phyloP scores from a whole-genome alignment of 2,888 invertebrate genomes.

The Sympetrum striolatum region DNA sequence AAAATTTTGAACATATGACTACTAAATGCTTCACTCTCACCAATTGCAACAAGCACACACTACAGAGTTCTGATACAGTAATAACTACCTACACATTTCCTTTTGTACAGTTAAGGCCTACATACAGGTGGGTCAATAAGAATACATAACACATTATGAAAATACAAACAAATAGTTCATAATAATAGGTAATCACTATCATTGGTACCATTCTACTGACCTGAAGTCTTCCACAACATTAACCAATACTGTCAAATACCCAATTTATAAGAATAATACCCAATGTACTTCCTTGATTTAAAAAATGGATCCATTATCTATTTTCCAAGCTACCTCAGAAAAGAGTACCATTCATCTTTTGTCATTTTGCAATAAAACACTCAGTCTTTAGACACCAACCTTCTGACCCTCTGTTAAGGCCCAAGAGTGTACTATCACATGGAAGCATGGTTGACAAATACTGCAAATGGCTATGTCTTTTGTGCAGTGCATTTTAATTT shows the following conservation, averaged over 20 bases:
- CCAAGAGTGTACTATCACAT: constrained; percentile 45
- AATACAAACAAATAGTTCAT: constrained; percentile 32
- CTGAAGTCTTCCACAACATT: constrained; percentile 41
- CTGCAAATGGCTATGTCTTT: constrained; percentile 45
- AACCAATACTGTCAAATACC: constrained; percentile 30
- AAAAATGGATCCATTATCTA: constrained; percentile 38
- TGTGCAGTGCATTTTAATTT: constrained; percentile 43
- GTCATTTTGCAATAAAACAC: constrained; percentile 42
- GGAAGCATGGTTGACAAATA: constrained; percentile 46
- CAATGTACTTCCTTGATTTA: constrained; percentile 39
- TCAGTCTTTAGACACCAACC: constrained; percentile 44
- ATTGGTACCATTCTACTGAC: constrained; percentile 28
- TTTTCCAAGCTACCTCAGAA: constrained; percentile 40
- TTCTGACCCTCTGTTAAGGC: constrained; percentile 45
- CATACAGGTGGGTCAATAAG: constrained; percentile 37
- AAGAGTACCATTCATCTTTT: constrained; percentile 25
- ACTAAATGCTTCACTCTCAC: constrained; percentile 40
- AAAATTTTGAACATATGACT: constrained; percentile 26
- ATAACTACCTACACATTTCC: constrained; percentile 24
- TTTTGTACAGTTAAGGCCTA: constrained; percentile 43
- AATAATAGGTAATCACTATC: constrained; percentile 38
- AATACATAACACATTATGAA: constrained; percentile 42
- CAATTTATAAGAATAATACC: constrained; percentile 41
- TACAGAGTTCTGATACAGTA: constrained; percentile 15
- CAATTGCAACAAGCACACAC: constrained; percentile 40